Percentiles rank a stretch among this genome's conserved stretches.
phyloP scores from a whole-genome alignment of 2,797 vertebrate species.

The Syngnathus acus region DNA sequence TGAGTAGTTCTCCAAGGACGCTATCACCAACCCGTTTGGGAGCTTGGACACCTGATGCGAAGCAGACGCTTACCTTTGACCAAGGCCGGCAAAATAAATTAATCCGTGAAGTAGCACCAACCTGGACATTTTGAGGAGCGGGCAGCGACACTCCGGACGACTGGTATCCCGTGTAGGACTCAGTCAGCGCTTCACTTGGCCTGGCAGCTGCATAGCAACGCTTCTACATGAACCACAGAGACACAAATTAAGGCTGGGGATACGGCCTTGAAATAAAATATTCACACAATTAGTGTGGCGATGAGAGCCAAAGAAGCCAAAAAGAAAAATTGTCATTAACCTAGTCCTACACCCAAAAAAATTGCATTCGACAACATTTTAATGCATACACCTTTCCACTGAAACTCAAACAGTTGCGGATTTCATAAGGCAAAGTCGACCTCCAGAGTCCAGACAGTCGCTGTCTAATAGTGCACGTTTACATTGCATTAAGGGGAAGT shows the following conservation, averaged over 20 bases:
- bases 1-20: constrained; percentile 85
- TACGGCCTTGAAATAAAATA: neutral
- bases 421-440: too few species aligned
- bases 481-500: neutral
- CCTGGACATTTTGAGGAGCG: constrained; percentile 60
- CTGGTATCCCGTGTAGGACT: constrained; percentile 35
- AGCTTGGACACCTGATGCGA: constrained; percentile 73
- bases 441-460: too few species aligned
- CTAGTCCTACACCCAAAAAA: too few species aligned
- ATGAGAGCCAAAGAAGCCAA: neutral
- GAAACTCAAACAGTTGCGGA: neutral
- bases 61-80: neutral
- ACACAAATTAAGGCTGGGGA: neutral
- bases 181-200: constrained; percentile 44
- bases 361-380: neutral
- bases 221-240: constrained; percentile 42
- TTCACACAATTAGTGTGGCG: neutral
- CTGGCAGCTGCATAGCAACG: constrained; percentile 62
- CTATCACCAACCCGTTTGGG: constrained; percentile 83
- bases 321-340: neutral
- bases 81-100: neutral
- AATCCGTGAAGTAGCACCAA: constrained; percentile 9
- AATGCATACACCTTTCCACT: neutral
- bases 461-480: too few species aligned
- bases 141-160: constrained; percentile 16